Base-by-base conservation (phyloP, 35 echinoderm and acorn worm genomes). In the Ophiothrix spiculata region DNA sequence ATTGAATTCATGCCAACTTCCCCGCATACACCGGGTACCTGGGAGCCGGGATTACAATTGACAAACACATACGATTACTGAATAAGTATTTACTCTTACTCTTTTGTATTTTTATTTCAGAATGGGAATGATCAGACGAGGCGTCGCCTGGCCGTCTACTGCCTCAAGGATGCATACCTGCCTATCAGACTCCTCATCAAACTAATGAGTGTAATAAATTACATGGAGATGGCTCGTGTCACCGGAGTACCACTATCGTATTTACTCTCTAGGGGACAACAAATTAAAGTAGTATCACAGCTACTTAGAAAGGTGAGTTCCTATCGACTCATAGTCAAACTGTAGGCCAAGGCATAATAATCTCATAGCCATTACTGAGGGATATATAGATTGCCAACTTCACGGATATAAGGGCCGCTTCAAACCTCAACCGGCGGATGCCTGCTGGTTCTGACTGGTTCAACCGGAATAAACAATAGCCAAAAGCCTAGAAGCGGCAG, bases 241-340 rank as follows among this genome's bases (percentile, higher is more conserved):
- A 94, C 92, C 0, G 92, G 96, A 13, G 96, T 99, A 74, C 96
- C 96, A 19, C 86, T 99, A 77, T 81, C 91, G 0, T 99, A 99
- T 77, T 78, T 99, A 46, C 86, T 99, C 76, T 86, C 92, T 56
- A 87, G 96, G 91, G 96, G 96, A 82, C 96, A 99, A 83, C 96
- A 99, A 89, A 99, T 99, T 35, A 99, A 99, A 42, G 96, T 99
- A 0, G 96, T 99, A 4, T 99, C 96, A 29, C 96, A 99, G 86
- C 86, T 99, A 17, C 76, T 99, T 32, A 49, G 96, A 76, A 97
- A 97, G 87, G 94, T 97, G 81, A n/a, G 76, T 79, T n/a, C n/a
- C 38, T 4, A 36, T 28, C 60, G 1, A 25, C 21, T n/a, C n/a
- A n/a, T n/a, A n/a, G n/a, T n/a, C n/a, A 25, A 0, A 17, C 56